Percentiles rank a stretch among this genome's conserved stretches.
Evolutionary conservation across 1,140 invertebrate species (phyloP).

Genomic region (Ostrea edulis): DNA sequence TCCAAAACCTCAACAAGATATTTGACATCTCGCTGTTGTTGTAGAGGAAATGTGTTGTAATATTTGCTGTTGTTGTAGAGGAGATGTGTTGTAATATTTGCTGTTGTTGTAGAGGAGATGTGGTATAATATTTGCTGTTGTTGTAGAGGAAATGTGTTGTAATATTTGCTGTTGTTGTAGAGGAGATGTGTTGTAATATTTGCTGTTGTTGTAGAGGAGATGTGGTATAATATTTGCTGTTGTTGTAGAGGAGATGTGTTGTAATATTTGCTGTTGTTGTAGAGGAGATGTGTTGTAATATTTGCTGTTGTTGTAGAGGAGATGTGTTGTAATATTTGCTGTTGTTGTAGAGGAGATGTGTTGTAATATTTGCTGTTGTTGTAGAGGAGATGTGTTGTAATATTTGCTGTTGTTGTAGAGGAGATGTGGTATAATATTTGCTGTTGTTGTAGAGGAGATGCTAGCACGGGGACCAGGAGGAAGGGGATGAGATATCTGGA

Average conservation of each 20-base stretch:
- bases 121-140: not conserved
- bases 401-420: not conserved
- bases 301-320: constrained; percentile 78
- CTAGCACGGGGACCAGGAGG: constrained; percentile 81
- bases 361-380: constrained; percentile 49
- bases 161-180: constrained; percentile 71
- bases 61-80: not conserved
- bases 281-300: not conserved
- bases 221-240: constrained; percentile 35
- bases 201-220: not conserved
- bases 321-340: constrained; percentile 78
- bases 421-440: constrained; percentile 37
- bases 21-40: no score
- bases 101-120: constrained; percentile 82
- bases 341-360: not conserved
- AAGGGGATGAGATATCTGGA: constrained; percentile 86
- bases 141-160: not conserved
- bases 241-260: constrained; percentile 82
- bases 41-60: no score
- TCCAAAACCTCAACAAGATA: no score
- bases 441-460: constrained; percentile 82
- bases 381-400: constrained; percentile 82
- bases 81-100: constrained; percentile 36
- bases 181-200: constrained; percentile 80
- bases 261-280: not conserved